These are phyloP conservation scores for Melanerpes aurifrons DNA, from an alignment of 2,113 vertebrate species.

Conservation along the genomic window DNA sequence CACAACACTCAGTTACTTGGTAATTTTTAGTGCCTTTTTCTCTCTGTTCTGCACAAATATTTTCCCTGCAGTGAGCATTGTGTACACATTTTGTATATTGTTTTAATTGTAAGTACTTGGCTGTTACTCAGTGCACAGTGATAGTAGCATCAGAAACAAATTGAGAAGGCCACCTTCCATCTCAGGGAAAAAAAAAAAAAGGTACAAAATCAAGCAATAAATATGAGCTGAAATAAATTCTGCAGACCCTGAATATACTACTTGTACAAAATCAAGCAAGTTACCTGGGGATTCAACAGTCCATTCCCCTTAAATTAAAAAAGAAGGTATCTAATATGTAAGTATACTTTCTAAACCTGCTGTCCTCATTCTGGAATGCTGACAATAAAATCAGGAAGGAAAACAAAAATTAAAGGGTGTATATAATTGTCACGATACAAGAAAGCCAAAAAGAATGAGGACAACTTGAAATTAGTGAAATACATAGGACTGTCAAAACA, in stretches of 20 bases:
- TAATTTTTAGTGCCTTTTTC: neutral
- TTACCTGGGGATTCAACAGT: neutral
- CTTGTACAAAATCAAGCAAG: neutral
- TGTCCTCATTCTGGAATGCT: neutral
- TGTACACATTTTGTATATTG: neutral
- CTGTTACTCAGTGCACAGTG: neutral
- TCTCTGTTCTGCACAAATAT: neutral
- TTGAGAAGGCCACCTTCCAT: neutral
- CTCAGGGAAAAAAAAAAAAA: neutral
- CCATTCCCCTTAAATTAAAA: neutral
- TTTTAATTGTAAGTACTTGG: slow-evolving; percentile 23
- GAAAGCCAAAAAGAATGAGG: neutral
- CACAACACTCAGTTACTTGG: neutral
- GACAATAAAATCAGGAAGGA: neutral
- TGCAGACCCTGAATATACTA: neutral
- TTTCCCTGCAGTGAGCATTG: neutral
- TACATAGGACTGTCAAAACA: neutral
- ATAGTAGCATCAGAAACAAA: neutral
- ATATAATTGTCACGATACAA: neutral
- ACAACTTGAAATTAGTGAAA: neutral
- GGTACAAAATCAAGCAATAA: neutral
- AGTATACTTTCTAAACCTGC: neutral
- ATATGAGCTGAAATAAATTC: neutral
- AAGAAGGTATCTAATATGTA: neutral
- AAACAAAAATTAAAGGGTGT: neutral